Evolutionary conservation across 2,888 invertebrate genomes (phyloP), one percentile per base, ranked within the genome.

Genomic region (Anorthoa munda): DNA sequence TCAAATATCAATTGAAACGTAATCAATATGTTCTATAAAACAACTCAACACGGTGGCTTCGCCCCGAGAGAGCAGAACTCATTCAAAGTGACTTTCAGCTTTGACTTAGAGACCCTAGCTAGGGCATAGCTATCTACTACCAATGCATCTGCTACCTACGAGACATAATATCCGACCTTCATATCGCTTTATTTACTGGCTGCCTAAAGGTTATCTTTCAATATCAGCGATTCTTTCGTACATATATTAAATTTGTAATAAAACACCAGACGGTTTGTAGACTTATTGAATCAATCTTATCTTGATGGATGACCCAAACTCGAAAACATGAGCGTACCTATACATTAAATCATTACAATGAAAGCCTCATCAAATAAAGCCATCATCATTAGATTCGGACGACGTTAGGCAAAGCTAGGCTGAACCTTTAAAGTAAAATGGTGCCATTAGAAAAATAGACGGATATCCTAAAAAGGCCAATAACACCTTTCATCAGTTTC

Each of bases 211-310:
- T 26, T 48, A 0, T 11, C 26, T 61, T 7, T 13, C 12, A 55
- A 55, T 21, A 48, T 21, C 9, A 21, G 31, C n/a, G n/a, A 63
- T 4, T 68, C 15, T 31, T 46, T 68, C 17, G 2, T 67, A 39
- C 9, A 12, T 4, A 46, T 4, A 13, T 26, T 0, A 88, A 88
- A 23, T 72, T 59, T 65, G 53, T 51, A 51, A 63, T 70, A 63
- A 77, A 46, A 21, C 21, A 55, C 17, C 4, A 72, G 26, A 71
- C 50, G 51, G 50, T 18, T 72, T 18, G 50, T 45, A 51, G 39
- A 72, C 60, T 31, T 67, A 31, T 21, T 55, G 12, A 21, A 17
- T 7, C 21, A 69, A 56, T 39, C 23, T 70, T 50, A 69, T 69
- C 51, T 45, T 45, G 23, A 17, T 18, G 17, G 11, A 39, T 59